Conservation (phyloP, 2,113 vertebrate genomes). For the Halichoerus grypus region DNA sequence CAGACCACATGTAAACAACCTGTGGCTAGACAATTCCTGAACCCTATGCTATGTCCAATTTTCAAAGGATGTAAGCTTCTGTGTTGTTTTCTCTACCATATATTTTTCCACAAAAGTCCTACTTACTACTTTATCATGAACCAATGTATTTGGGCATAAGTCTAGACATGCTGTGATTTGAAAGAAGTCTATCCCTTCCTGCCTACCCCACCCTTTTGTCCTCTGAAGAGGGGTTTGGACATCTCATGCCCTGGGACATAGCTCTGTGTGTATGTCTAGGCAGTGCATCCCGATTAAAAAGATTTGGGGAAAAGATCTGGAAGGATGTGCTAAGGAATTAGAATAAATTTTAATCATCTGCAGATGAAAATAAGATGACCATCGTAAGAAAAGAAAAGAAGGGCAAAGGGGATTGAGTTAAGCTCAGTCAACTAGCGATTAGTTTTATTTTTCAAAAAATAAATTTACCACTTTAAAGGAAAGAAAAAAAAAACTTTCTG, state of each 20-base stretch:
- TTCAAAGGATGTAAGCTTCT: slow-evolving; percentile 80
- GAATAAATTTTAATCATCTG: neutral
- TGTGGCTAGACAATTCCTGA: slow-evolving; percentile 85
- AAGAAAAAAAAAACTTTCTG: neutral
- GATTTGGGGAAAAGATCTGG: neutral
- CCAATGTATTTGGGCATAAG: slow-evolving; percentile 73
- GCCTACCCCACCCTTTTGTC: neutral
- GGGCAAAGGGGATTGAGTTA: neutral
- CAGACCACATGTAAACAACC: slow-evolving; percentile 88
- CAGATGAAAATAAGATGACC: slow-evolving; percentile 19
- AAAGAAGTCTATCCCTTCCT: slow-evolving; percentile 74
- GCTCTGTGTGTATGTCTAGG: neutral
- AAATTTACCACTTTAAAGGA: neutral
- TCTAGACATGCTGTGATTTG: slow-evolving; percentile 82
- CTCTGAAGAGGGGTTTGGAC: neutral
- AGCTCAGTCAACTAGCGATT: neutral
- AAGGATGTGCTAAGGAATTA: neutral
- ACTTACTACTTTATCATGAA: slow-evolving; percentile 79
- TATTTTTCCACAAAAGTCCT: slow-evolving; percentile 71
- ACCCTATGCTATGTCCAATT: slow-evolving; percentile 83
- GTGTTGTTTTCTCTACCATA: slow-evolving; percentile 67
- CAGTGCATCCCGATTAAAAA: neutral
- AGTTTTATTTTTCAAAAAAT: slow-evolving; percentile 35
- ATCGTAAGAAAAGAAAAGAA: slow-evolving; percentile 1
- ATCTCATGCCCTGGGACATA: neutral